Conservation (phyloP, 2,113 vertebrate species). For the Gymnobelideus leadbeateri region DNA sequence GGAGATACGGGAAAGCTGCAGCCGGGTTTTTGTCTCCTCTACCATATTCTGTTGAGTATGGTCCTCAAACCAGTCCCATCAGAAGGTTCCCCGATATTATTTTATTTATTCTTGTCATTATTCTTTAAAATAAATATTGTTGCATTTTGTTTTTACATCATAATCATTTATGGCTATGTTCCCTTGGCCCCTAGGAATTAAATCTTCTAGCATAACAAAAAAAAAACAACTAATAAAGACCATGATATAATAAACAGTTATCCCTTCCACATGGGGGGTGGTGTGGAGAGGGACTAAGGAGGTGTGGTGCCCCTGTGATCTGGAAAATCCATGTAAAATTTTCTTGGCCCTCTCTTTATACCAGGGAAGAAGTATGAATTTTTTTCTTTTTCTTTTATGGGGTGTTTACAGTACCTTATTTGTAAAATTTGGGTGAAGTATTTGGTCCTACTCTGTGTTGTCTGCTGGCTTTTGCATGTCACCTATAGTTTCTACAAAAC, state of each 20-base stretch:
- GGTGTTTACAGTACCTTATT: too few relatives aligned
- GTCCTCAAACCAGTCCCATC: neutral
- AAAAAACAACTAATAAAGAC: neutral
- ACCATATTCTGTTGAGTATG: neutral
- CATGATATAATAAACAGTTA: neutral
- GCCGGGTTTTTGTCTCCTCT: neutral
- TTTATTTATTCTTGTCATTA: neutral
- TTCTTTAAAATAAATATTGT: neutral
- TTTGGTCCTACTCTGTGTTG: too few relatives aligned
- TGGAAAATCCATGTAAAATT: too few relatives aligned
- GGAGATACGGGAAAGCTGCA: neutral
- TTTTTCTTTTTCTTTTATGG: too few relatives aligned
- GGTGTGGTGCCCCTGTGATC: too few relatives aligned
- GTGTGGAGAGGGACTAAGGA: too few relatives aligned
- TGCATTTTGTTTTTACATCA: neutral
- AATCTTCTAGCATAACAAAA: neutral
- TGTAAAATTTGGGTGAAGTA: too few relatives aligned
- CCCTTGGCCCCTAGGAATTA: neutral
- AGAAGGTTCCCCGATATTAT: neutral
- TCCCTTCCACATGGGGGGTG: too few relatives aligned
- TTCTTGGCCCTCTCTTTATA: too few relatives aligned
- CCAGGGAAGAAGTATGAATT: too few relatives aligned
- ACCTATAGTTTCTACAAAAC: too few relatives aligned
- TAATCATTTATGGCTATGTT: neutral
- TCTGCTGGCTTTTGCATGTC: too few relatives aligned